A percentile compares a stretch with the other conserved stretches of the same genome.
Conservation (phyloP, 2,797 vertebrate species). For the Melanogrammus aeglefinus region DNA sequence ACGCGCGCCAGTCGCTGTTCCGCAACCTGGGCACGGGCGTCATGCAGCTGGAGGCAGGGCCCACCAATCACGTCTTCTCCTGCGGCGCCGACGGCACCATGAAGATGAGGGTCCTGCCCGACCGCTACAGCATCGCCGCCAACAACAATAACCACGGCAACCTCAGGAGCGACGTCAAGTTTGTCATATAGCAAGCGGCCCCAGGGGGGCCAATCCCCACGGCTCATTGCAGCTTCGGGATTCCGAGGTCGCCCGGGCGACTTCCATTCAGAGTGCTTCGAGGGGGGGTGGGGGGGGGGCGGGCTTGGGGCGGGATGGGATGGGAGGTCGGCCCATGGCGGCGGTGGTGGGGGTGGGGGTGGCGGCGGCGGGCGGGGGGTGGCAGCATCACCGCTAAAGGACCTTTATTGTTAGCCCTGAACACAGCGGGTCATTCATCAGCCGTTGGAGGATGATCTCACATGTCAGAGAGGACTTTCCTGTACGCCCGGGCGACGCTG, state of each 20-base stretch:
- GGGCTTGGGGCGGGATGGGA: not conserved
- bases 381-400: not conserved
- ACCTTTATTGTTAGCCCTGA: not conserved
- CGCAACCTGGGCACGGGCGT: constrained; percentile 97
- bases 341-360: too few relatives aligned
- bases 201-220: not conserved
- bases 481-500: not conserved
- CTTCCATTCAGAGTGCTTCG: not conserved
- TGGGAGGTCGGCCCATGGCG: not conserved
- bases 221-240: not conserved
- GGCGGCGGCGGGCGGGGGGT: too few relatives aligned
- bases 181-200: constrained; percentile 76
- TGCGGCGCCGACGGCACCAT: constrained; percentile 98
- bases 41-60: constrained; percentile 95
- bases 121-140: constrained; percentile 77
- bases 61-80: constrained; percentile 91
- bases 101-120: constrained; percentile 92
- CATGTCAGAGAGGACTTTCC: not conserved
- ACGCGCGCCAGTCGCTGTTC: constrained; percentile 95
- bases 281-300: not conserved
- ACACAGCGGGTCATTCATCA: not conserved
- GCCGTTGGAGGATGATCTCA: not conserved
- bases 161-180: constrained; percentile 85
- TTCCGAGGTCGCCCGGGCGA: not conserved
- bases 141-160: constrained; percentile 72